phyloP scores from a whole-genome alignment of 2,888 invertebrate species.

The Hanleya hanleyi region DNA sequence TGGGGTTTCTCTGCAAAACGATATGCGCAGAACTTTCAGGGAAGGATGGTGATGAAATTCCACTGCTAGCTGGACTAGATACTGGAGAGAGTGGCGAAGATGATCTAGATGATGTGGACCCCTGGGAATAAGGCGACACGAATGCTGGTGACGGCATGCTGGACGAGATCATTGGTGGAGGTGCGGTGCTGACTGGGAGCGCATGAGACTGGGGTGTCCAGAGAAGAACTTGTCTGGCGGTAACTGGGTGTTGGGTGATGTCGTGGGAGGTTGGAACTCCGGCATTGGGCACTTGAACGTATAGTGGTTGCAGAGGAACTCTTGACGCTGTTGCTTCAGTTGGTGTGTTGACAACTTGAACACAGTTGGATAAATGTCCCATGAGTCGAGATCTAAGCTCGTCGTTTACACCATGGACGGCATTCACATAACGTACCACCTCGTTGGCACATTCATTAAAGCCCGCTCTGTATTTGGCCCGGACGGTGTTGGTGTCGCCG shows the following conservation, averaged over 20 bases:
- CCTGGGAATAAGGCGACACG: constrained; percentile 1
- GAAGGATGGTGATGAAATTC: background rate
- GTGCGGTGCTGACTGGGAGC: background rate
- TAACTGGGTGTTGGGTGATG: background rate
- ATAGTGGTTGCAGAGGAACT: constrained; percentile 1
- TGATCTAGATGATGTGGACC: background rate
- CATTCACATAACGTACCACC: constrained; percentile 62
- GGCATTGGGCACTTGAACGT: background rate
- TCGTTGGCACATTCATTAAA: constrained; percentile 69
- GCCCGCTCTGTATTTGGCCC: constrained; percentile 62
- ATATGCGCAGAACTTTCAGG: too few species aligned
- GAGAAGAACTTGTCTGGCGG: background rate
- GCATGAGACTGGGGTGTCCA: background rate
- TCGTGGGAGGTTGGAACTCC: background rate
- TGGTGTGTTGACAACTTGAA: constrained; percentile 24
- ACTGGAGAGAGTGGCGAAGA: background rate
- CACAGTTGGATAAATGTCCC: constrained; percentile 59
- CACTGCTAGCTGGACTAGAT: background rate
- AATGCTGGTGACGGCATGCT: background rate
- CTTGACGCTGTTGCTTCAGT: background rate
- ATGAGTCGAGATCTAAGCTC: constrained; percentile 60
- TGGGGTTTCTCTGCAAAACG: too few species aligned
- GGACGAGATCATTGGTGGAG: background rate
- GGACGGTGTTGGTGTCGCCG: constrained; percentile 53
- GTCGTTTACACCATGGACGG: constrained; percentile 54